A percentile compares a stretch with the other conserved stretches of the same genome.
These are phyloP conservation scores for Tauraco hartlaubi DNA, from an alignment of 2,797 vertebrate species.

Conservation along the genomic window DNA sequence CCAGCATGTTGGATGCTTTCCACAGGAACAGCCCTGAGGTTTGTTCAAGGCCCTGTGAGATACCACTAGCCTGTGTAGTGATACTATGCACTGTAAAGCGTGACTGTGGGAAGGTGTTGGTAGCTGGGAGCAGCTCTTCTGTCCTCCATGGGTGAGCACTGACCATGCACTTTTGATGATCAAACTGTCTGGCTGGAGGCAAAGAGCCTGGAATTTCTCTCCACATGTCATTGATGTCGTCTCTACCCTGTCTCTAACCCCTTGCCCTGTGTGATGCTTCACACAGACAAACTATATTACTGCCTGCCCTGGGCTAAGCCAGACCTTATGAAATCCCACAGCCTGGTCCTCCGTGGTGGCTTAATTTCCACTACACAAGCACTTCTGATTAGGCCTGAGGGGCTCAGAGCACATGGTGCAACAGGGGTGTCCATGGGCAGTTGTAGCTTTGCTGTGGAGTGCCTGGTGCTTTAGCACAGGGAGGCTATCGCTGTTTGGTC, in stretches of 20 bases:
- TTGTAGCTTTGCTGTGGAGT: neutral
- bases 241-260: neutral
- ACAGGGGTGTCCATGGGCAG: neutral
- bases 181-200: neutral
- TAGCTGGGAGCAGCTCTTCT: neutral
- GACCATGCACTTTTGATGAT: neutral
- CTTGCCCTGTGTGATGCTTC: neutral
- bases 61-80: neutral
- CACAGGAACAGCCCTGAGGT: neutral
- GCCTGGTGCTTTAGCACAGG: neutral
- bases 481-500: neutral
- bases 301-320: neutral
- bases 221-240: rapidly evolving
- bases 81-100: neutral
- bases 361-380: neutral
- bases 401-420: neutral
- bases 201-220: neutral
- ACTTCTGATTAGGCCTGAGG: neutral
- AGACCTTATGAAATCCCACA: neutral
- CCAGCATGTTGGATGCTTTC: neutral
- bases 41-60: neutral
- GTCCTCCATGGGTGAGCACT: neutral
- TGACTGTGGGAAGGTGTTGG: neutral
- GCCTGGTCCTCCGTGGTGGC: neutral
- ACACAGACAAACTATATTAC: neutral